Evolutionary conservation across 92 coral and sea anemone species (phyloP).

Genomic region (Phenganax stokvisi): DNA sequence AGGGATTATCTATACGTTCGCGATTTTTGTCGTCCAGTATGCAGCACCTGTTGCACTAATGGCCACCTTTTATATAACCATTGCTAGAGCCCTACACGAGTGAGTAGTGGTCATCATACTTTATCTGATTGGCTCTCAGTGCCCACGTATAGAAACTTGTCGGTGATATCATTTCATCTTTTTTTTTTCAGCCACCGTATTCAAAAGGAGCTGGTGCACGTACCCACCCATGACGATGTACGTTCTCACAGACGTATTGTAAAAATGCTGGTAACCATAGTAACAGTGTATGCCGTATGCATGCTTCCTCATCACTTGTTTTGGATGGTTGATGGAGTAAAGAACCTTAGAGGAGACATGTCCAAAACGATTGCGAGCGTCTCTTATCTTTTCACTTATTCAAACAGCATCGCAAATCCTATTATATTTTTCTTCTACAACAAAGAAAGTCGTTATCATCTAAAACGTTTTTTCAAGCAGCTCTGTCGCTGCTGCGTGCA

Average conservation of each 20-base stretch:
- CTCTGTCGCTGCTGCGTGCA: neutral
- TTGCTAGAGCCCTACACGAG: slow-evolving; percentile 36
- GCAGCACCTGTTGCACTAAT: slow-evolving; percentile 23
- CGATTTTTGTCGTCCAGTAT: slow-evolving; percentile 36
- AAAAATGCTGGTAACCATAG: slow-evolving; percentile 43
- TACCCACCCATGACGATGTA: slow-evolving; percentile 23
- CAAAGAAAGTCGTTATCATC: slow-evolving; percentile 38
- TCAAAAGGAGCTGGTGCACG: slow-evolving; percentile 21
- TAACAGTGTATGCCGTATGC: slow-evolving; percentile 40
- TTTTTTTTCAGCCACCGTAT: slow-evolving; percentile 17
- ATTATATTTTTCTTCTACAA: slow-evolving; percentile 68
- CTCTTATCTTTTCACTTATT: slow-evolving; percentile 64
- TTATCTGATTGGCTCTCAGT: neutral
- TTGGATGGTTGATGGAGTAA: neutral
- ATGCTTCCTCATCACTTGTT: slow-evolving; percentile 33
- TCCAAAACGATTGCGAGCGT: slow-evolving; percentile 5
- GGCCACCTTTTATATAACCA: slow-evolving; percentile 25
- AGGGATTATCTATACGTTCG: slow-evolving; percentile 11
- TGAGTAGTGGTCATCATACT: neutral
- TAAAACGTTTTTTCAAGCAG: neutral
- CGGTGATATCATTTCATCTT: neutral
- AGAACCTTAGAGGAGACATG: neutral
- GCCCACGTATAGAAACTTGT: neutral
- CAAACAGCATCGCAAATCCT: slow-evolving; percentile 69
- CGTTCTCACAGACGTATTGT: slow-evolving; percentile 35